Conservation (phyloP, 2,888 invertebrate species). For the Lasioglossum marginatum region DNA sequence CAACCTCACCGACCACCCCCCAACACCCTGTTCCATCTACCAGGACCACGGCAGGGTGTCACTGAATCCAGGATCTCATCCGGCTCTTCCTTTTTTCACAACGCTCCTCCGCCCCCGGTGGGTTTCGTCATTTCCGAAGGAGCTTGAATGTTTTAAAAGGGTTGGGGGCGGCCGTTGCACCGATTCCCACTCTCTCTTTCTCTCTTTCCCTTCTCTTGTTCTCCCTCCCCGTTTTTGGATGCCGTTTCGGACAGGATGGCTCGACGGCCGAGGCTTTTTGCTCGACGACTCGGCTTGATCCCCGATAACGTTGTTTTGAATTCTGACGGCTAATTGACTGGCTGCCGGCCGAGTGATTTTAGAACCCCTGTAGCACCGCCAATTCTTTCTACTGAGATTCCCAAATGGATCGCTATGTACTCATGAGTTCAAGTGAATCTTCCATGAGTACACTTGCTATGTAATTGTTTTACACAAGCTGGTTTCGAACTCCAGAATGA, state of each 20-base stretch:
- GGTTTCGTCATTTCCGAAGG: conserved; percentile 47
- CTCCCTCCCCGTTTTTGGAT: conserved; percentile 3
- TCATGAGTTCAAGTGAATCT: not conserved
- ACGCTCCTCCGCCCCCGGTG: conserved; percentile 19
- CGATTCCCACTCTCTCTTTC: not conserved
- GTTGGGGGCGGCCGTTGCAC: conserved; percentile 25
- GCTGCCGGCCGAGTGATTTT: not conserved
- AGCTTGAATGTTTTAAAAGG: conserved; percentile 57
- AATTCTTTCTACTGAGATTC: not conserved
- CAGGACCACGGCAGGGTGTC: conserved; percentile 22
- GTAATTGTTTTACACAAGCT: not conserved
- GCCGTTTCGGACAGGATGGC: not conserved
- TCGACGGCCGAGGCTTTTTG: conserved; percentile 31
- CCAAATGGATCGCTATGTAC: not conserved
- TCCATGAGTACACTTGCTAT: not conserved
- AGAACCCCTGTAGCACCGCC: not conserved
- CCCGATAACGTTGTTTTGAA: conserved; percentile 26
- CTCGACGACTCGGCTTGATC: not conserved
- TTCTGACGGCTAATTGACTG: conserved; percentile 44
- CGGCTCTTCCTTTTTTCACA: conserved; percentile 26
- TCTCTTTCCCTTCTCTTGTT: not conserved
- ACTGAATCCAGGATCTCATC: conserved; percentile 47
- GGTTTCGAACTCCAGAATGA: not conserved
- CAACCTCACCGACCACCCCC: conserved; percentile 29
- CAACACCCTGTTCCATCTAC: not conserved